These are phyloP conservation scores for Oscheius sp. DNA, from an alignment of 2,888 invertebrate species.

Conservation along the genomic window DNA sequence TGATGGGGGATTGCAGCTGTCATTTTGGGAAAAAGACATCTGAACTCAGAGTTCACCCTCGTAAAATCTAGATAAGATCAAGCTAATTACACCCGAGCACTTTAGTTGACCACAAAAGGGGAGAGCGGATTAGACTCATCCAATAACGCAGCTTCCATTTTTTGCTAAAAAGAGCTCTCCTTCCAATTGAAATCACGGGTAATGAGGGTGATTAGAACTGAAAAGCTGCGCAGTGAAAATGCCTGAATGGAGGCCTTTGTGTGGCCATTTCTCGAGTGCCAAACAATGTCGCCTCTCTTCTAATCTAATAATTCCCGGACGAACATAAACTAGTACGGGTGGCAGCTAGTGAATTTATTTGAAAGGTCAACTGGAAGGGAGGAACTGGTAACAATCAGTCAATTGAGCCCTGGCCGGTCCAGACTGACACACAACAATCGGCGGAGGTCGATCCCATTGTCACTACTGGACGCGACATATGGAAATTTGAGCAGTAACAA, in stretches of 20 bases:
- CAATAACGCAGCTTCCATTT: too few species aligned
- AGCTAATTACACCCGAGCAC: too few species aligned
- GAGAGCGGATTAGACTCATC: too few species aligned
- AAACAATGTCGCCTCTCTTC: slow-evolving; percentile 24
- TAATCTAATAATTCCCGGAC: slow-evolving; percentile 33
- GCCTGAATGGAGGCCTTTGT: slow-evolving; percentile 1
- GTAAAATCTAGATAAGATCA: too few species aligned
- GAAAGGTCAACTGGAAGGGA: not conserved
- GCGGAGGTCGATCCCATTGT: slow-evolving; percentile 16
- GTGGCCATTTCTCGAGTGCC: not conserved
- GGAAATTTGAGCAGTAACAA: not conserved
- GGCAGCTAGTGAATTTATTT: not conserved
- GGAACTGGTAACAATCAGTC: slow-evolving; percentile 27
- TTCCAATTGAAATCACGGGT: too few species aligned
- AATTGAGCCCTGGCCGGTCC: slow-evolving; percentile 27
- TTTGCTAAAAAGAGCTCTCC: not conserved
- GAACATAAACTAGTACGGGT: slow-evolving; percentile 16
- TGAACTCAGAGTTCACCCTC: too few species aligned
- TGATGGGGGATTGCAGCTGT: not conserved
- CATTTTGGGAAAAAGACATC: not conserved
- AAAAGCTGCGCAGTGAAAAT: too few species aligned
- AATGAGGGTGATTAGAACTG: too few species aligned
- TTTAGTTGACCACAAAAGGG: too few species aligned
- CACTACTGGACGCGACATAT: slow-evolving; percentile 8
- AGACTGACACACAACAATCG: slow-evolving; percentile 8